Percentiles rank a stretch among this genome's conserved stretches.
Conservation (phyloP, 2,113 vertebrate species). For the Zootoca vivipara region DNA sequence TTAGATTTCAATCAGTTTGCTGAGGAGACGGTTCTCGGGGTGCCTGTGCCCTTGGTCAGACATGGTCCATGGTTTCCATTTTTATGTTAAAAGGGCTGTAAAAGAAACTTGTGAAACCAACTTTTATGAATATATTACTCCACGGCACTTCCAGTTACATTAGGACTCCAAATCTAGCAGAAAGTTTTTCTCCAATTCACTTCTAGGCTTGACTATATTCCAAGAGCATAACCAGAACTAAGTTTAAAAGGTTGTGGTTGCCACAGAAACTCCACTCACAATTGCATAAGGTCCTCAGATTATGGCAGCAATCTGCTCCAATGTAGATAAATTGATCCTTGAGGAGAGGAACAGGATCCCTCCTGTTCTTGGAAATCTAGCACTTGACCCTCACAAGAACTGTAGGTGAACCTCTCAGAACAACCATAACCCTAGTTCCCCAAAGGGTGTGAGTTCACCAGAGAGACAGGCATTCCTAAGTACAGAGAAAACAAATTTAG, state of each 20-base stretch:
- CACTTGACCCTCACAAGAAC: neutral
- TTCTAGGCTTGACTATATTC: neutral
- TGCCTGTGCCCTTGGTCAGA: neutral
- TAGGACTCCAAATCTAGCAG: neutral
- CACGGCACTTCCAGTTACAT: neutral
- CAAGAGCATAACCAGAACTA: neutral
- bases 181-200: neutral
- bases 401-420: neutral
- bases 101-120: neutral
- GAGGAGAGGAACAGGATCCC: neutral
- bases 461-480: neutral
- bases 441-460: neutral
- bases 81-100: neutral
- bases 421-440: neutral
- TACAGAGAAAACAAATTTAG: neutral
- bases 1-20: neutral
- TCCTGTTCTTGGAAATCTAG: neutral
- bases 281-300: neutral
- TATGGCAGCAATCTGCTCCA: neutral
- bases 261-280: neutral
- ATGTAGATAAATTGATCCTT: neutral
- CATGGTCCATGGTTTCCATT: neutral
- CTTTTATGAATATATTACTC: neutral
- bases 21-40: neutral
- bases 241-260: neutral